Conservation (phyloP, 2,888 invertebrate genomes). For the Caenorhabditis japonica region DNA sequence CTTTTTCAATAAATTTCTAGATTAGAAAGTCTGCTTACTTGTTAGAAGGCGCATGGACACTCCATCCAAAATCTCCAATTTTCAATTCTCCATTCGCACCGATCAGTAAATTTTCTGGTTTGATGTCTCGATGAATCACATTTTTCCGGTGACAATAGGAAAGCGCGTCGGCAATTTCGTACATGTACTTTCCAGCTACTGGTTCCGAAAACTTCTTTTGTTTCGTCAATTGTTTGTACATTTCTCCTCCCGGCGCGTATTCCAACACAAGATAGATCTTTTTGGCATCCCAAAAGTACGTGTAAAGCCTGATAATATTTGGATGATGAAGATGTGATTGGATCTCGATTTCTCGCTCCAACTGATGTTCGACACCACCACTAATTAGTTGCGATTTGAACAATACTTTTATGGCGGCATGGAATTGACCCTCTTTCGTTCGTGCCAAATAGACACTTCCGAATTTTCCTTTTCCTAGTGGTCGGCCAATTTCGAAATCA, state of each 20-base stretch:
- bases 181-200: slow-evolving; percentile 76
- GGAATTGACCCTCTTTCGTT: slow-evolving; percentile 82
- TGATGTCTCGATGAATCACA: slow-evolving; percentile 77
- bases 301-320: slow-evolving; percentile 77
- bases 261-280: slow-evolving; percentile 77
- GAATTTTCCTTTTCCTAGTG: slow-evolving; percentile 95
- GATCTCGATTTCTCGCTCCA: slow-evolving; percentile 95
- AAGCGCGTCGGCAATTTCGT: slow-evolving; percentile 77
- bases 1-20: not conserved
- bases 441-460: slow-evolving; percentile 95
- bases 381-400: slow-evolving; percentile 91
- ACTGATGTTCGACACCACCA: slow-evolving; percentile 91
- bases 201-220: slow-evolving; percentile 73
- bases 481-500: slow-evolving; percentile 75
- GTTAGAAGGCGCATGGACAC: slow-evolving; percentile 77
- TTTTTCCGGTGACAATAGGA: slow-evolving; percentile 76
- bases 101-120: slow-evolving; percentile 75
- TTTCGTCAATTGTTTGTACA: slow-evolving; percentile 76
- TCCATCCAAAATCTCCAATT: slow-evolving; percentile 78
- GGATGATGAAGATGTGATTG: slow-evolving; percentile 82
- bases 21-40: too few species aligned
- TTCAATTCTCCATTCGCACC: slow-evolving; percentile 76
- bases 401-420: slow-evolving; percentile 77
- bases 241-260: slow-evolving; percentile 75
- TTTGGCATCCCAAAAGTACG: slow-evolving; percentile 77